phyloP scores from a whole-genome alignment of 2,888 invertebrate species.

The Sinotaia quadrata region DNA sequence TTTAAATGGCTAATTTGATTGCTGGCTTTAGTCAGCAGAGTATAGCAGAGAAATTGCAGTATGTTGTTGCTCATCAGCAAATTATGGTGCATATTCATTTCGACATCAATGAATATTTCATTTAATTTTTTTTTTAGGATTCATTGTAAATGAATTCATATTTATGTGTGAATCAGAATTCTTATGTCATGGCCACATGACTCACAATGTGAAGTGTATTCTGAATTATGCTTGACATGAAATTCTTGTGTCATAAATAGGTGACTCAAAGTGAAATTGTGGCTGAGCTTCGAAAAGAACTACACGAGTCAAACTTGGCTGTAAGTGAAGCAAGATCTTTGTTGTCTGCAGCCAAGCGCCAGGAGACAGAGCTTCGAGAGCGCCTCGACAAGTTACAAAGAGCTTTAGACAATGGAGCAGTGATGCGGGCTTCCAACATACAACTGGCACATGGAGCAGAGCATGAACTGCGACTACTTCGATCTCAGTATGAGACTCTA shows the following conservation, averaged over 20 bases:
- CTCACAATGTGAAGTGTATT: no score
- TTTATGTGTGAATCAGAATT: no score
- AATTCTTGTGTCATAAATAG: constrained; percentile 34
- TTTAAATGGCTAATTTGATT: no score
- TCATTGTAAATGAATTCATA: no score
- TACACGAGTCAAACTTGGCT: constrained; percentile 70
- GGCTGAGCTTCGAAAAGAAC: constrained; percentile 74
- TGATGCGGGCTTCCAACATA: constrained; percentile 29
- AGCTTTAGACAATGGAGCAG: constrained; percentile 38
- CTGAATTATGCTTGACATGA: no score
- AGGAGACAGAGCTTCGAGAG: constrained; percentile 61
- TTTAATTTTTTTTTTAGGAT: no score
- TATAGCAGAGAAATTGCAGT: no score
- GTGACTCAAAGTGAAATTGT: constrained; percentile 42
- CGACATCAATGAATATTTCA: no score
- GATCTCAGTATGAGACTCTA: constrained; percentile 51
- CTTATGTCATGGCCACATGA: no score
- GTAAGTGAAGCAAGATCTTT: constrained; percentile 60
- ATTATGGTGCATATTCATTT: no score
- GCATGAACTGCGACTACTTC: constrained; percentile 43
- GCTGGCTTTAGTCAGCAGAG: no score
- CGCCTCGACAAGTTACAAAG: constrained; percentile 37
- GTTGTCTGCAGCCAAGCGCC: constrained; percentile 60
- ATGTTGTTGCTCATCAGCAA: no score
- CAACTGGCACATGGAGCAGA: constrained; percentile 57